phyloP scores from a whole-genome alignment of 2,888 invertebrate species.

The Lithophane ornitopus region DNA sequence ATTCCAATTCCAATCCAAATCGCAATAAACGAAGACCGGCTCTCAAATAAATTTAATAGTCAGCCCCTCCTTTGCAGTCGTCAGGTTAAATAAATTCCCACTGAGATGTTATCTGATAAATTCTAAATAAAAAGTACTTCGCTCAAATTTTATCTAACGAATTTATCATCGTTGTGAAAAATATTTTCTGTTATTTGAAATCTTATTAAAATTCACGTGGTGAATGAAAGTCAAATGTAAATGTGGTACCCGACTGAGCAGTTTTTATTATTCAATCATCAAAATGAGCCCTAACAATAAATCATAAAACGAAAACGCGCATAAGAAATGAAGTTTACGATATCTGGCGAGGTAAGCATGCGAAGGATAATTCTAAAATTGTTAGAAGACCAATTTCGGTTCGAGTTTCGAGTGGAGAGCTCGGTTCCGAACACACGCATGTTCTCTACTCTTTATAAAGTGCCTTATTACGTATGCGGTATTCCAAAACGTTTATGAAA shows the following conservation, averaged over 20 bases:
- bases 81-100: constrained; percentile 68
- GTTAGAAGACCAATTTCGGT: constrained; percentile 71
- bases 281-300: constrained; percentile 68
- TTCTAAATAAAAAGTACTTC: constrained; percentile 65
- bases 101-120: constrained; percentile 64
- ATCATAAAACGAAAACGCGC: constrained; percentile 70
- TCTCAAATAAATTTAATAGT: constrained; percentile 71
- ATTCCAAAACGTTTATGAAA: constrained; percentile 67
- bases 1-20: constrained; percentile 69
- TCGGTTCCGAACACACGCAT: constrained; percentile 56
- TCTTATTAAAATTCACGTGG: constrained; percentile 69
- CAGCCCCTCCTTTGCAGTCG: constrained; percentile 61
- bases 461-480: constrained; percentile 59
- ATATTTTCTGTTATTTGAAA: constrained; percentile 59
- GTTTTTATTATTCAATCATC: constrained; percentile 71
- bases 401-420: constrained; percentile 67
- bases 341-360: constrained; percentile 66
- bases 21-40: constrained; percentile 67
- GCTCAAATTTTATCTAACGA: constrained; percentile 56
- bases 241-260: constrained; percentile 63
- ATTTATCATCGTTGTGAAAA: constrained; percentile 58
- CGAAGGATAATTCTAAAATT: constrained; percentile 65
- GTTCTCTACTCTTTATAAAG: constrained; percentile 59
- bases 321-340: constrained; percentile 70
- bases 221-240: constrained; percentile 69